Base-by-base conservation (phyloP, 1,140 invertebrate species). In the Coptotermes formosanus region DNA sequence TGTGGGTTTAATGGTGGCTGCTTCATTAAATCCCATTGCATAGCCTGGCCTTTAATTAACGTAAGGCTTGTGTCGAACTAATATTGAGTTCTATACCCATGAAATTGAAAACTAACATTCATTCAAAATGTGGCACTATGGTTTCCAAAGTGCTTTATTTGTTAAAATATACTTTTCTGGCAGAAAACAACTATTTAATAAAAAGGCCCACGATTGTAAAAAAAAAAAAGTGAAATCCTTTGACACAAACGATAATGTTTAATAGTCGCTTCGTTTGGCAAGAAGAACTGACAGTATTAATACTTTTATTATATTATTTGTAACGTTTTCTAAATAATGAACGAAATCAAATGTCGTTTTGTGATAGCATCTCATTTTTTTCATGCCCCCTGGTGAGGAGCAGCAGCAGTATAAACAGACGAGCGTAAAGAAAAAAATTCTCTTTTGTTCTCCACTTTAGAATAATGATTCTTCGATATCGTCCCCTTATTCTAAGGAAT, bases 381-480 rank as follows among this genome's bases (percentile, higher is more conserved):
- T 45, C 30, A 1, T 32, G 25, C 82, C 38, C 38, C 16, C 82
- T 44, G 82, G 83, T 75, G 52, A 9, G 11, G 52, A 84, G 48
- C 19, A 84, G 32, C n/a, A 52, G 83, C 55, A 84, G n/a, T 25
- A 32, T 84, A 84, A 84, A 84, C 45, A 84, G 83, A 30, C 32
- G 83, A 45, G 8, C 23, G 83, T 30, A 64, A 83, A 83, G 82
- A 52, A 32, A 59, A 30, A 45, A 14, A 21, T 84, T 55, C 83
- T 7, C 83, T 7, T 84, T 84, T 55, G 48, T 32, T 25, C 83
- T 84, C 83, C 52, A 84, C 83, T 84, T 84, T 25, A 84, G 55
- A 55, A 84, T 84, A 84, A 84, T 84, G 83, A 84, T 45, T 52
- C 83, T 84, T 84, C 83, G 83, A 84, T 84, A 44, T 84, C 48